These are phyloP conservation scores for Neodiprion fabricii DNA, from an alignment of 1,140 invertebrate genomes.

Conservation along the genomic window DNA sequence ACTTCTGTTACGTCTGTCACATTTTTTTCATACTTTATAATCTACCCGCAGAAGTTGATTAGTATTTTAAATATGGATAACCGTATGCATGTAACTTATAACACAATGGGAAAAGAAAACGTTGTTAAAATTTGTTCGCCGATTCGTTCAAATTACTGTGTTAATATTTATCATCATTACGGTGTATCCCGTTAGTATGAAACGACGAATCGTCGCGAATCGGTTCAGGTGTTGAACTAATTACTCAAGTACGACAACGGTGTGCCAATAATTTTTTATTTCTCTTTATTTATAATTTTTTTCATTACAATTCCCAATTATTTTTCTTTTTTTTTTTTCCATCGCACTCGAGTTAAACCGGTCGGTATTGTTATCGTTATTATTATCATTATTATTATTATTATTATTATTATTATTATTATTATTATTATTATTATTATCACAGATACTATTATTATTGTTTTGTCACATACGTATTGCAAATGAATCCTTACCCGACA, in stretches of 20 bases:
- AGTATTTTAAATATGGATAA: background rate
- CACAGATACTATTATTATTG: background rate
- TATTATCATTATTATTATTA: background rate
- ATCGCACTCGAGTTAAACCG: no score
- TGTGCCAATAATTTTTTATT: slow-evolving; percentile 54
- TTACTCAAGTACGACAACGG: slow-evolving; percentile 46
- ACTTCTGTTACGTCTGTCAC: no score
- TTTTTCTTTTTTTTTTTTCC: background rate
- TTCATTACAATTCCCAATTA: background rate
- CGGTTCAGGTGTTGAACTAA: no score
- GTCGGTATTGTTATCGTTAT: no score
- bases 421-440: background rate
- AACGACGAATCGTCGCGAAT: no score
- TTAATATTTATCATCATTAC: no score
- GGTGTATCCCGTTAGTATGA: no score
- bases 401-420: no score
- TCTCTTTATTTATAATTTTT: slow-evolving; percentile 11
- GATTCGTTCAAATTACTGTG: background rate
- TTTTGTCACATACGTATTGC: background rate
- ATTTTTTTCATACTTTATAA: background rate
- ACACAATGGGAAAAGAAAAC: background rate
- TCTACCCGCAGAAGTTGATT: background rate
- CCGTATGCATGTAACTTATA: background rate
- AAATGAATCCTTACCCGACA: background rate
- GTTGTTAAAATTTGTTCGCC: background rate